Conservation (phyloP, 2,113 vertebrate species). For the Lichenostomus cassidix region DNA sequence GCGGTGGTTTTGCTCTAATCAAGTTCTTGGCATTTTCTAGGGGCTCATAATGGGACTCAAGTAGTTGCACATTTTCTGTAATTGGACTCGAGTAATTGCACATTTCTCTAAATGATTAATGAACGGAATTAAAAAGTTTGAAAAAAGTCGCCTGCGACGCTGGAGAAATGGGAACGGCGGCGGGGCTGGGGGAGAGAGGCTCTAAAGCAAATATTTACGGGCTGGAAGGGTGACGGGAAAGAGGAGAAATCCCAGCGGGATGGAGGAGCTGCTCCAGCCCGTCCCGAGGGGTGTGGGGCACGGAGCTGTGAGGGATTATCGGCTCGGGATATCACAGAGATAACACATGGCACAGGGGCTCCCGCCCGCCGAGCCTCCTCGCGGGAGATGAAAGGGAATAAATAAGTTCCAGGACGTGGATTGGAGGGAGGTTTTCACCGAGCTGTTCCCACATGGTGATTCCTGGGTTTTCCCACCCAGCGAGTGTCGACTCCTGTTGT, state of each 20-base stretch:
- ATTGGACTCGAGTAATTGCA: constrained; percentile 64
- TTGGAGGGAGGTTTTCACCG: not conserved
- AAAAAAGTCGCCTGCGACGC: not conserved
- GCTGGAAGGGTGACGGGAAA: rapidly evolving
- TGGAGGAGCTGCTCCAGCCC: rapidly evolving
- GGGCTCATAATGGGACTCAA: constrained; percentile 52
- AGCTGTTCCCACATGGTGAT: not conserved
- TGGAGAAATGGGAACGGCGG: not conserved
- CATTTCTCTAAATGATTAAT: constrained; percentile 64
- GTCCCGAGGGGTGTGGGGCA: not conserved
- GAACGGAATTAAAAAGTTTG: constrained; percentile 36
- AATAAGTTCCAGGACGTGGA: rapidly evolving
- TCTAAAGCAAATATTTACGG: not conserved
- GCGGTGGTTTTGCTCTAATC: constrained; percentile 52
- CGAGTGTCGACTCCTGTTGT: not conserved
- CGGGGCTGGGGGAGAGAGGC: not conserved
- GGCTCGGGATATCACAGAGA: not conserved
- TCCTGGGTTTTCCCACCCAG: not conserved
- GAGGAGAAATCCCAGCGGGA: not conserved
- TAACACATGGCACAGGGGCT: not conserved
- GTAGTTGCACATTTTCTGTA: constrained; percentile 62
- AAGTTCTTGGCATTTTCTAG: constrained; percentile 64
- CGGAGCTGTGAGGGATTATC: not conserved
- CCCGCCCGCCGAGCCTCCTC: not conserved
- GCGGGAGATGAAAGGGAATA: not conserved